Conservation (phyloP, 2,888 invertebrate species). For the Habrosyne pyritoides region DNA sequence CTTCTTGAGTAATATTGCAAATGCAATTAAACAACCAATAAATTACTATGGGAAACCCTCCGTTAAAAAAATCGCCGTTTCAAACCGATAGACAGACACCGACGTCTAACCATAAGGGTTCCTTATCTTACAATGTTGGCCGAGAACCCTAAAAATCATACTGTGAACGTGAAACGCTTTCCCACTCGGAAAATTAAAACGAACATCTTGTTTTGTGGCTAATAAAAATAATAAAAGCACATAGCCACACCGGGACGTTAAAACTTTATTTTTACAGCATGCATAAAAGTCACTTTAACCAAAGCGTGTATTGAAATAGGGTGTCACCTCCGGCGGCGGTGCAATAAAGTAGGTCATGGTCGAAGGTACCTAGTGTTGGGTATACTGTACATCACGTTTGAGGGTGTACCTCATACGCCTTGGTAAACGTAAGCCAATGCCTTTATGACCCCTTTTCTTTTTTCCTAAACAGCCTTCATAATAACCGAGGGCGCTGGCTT, state of each 20-base stretch:
- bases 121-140: too few species aligned
- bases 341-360: conserved; percentile 68
- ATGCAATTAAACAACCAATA: too few species aligned
- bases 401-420: conserved; percentile 9
- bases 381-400: conserved; percentile 34
- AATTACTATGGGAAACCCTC: too few species aligned
- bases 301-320: conserved; percentile 52
- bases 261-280: conserved; percentile 52
- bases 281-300: conserved; percentile 51
- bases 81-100: too few species aligned
- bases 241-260: conserved; percentile 25
- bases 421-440: conserved; percentile 13
- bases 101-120: too few species aligned
- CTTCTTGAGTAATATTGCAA: too few species aligned
- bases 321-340: conserved; percentile 50
- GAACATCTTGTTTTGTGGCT: conserved; percentile 23
- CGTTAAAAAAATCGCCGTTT: too few species aligned
- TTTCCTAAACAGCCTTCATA: conserved; percentile 6
- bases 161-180: background rate
- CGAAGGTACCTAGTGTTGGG: conserved; percentile 44
- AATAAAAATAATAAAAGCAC: conserved; percentile 41
- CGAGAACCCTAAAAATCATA: background rate
- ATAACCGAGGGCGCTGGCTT: conserved; percentile 2
- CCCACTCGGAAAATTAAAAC: conserved; percentile 2
- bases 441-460: conserved; percentile 10